These are phyloP conservation scores for Yoshiicerus persimilis DNA, from an alignment of 1,140 invertebrate species.

Conservation along the genomic window DNA sequence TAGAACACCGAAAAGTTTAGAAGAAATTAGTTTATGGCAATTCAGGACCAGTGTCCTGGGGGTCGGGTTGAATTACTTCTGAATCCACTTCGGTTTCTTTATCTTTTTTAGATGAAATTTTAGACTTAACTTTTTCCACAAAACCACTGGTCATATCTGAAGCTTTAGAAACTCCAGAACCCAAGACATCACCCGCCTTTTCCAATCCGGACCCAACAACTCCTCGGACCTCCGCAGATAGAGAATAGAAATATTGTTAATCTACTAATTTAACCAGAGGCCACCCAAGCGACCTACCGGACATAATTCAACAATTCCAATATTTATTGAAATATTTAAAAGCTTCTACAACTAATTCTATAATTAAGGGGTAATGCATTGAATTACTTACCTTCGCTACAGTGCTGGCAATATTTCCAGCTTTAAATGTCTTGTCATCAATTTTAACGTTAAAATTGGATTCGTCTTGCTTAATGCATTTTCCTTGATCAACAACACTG, in stretches of 20 bases:
- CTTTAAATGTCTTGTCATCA: slow-evolving; percentile 71
- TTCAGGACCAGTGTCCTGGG: no score
- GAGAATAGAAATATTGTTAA: background rate
- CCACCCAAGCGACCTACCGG: background rate
- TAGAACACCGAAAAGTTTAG: no score
- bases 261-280: background rate
- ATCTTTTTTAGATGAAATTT: background rate
- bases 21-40: no score
- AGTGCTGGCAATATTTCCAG: slow-evolving; percentile 66
- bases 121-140: slow-evolving; percentile 18
- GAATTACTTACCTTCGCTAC: slow-evolving; percentile 68
- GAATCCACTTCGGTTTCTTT: no score
- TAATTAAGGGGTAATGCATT: no score
- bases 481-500: slow-evolving; percentile 69
- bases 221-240: slow-evolving; percentile 41
- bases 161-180: slow-evolving; percentile 43
- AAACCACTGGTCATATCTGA: slow-evolving; percentile 41
- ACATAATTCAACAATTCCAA: no score
- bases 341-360: no score
- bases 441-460: slow-evolving; percentile 69
- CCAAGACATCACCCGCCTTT: slow-evolving; percentile 43
- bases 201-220: slow-evolving; percentile 44
- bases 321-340: no score
- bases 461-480: slow-evolving; percentile 63
- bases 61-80: no score